These are phyloP conservation scores for Corythaeola cristata DNA, from an alignment of 2,113 vertebrate species.

Conservation along the genomic window DNA sequence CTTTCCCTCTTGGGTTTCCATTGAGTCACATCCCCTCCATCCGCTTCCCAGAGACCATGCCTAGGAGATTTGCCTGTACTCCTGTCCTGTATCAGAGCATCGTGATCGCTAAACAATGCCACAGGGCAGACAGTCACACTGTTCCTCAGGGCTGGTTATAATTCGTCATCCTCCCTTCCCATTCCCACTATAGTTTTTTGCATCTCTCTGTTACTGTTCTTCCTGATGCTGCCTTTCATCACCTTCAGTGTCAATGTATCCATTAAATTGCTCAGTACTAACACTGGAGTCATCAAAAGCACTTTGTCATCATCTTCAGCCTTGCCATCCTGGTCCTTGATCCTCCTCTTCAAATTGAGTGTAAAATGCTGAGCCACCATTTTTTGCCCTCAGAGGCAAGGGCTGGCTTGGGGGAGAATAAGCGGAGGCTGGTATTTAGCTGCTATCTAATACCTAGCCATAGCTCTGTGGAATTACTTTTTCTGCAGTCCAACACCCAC, in stretches of 20 bases:
- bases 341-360: background rate
- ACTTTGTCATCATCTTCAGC: background rate
- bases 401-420: background rate
- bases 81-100: background rate
- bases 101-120: background rate
- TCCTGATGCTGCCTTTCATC: background rate
- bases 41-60: background rate
- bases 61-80: background rate
- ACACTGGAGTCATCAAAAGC: background rate
- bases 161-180: background rate
- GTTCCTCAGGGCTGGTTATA: background rate
- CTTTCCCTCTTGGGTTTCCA: background rate
- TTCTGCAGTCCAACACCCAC: background rate
- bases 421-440: background rate
- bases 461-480: background rate
- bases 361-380: background rate
- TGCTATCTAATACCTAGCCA: background rate
- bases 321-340: background rate
- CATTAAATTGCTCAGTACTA: background rate
- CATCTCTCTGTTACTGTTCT: background rate
- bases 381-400: background rate
- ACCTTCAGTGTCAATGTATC: background rate
- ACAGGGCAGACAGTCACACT: background rate
- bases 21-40: background rate
- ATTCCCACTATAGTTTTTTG: background rate